phyloP scores from a whole-genome alignment of 2,113 vertebrate genomes.

The Colossoma macropomum region DNA sequence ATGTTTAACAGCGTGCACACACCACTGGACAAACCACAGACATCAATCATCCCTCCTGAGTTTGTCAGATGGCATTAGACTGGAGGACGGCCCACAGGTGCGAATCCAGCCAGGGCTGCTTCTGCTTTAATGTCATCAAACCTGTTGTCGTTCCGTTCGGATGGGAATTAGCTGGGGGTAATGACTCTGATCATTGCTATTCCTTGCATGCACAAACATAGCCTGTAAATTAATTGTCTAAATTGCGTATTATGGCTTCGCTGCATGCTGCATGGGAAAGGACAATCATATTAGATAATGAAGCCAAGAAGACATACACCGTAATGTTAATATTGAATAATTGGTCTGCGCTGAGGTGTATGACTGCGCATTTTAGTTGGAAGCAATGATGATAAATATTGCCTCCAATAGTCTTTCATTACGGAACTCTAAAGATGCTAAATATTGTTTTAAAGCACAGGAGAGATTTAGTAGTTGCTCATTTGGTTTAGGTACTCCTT shows the following conservation, averaged over 20 bases:
- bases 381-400: slow-evolving; percentile 2
- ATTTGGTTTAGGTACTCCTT: not conserved
- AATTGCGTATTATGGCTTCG: slow-evolving; percentile 53
- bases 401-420: not conserved
- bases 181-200: slow-evolving; percentile 65
- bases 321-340: slow-evolving; percentile 36
- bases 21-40: slow-evolving; percentile 54
- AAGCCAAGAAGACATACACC: slow-evolving; percentile 30
- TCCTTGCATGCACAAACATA: slow-evolving; percentile 57
- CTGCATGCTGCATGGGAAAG: slow-evolving; percentile 38
- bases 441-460: slow-evolving; percentile 7
- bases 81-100: slow-evolving; percentile 67
- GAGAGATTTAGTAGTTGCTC: not conserved
- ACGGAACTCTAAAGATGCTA: not conserved
- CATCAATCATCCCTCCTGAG: slow-evolving; percentile 72
- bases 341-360: slow-evolving; percentile 19
- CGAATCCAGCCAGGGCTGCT: slow-evolving; percentile 62
- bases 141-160: slow-evolving; percentile 67
- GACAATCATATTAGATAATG: slow-evolving; percentile 28
- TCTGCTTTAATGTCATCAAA: slow-evolving; percentile 65
- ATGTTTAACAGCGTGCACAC: slow-evolving; percentile 26
- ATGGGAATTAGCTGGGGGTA: slow-evolving; percentile 63
- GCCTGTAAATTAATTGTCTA: slow-evolving; percentile 47
- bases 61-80: slow-evolving; percentile 65
- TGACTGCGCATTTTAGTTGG: slow-evolving; percentile 28